Evolutionary conservation across 2,888 invertebrate species (phyloP).

Genomic region (Callinectes sapidus): DNA sequence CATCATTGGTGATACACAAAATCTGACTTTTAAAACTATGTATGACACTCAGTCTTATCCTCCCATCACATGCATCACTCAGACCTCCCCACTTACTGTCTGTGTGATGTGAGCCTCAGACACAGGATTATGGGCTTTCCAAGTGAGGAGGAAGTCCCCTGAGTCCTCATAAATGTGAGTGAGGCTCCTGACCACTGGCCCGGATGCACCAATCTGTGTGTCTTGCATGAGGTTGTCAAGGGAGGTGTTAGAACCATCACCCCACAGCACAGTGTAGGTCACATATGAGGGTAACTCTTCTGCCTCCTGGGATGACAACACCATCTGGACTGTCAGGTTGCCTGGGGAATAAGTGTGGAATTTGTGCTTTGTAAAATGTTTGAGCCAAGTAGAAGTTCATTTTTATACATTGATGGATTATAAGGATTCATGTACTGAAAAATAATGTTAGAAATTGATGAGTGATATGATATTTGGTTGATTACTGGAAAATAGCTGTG

Average conservation of each 20-base stretch:
- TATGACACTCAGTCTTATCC: not conserved
- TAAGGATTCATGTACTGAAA: too few relatives aligned
- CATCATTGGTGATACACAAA: too few relatives aligned
- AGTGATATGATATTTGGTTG: not conserved
- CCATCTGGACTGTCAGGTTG: slow-evolving; percentile 15
- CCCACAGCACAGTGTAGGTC: slow-evolving; percentile 1
- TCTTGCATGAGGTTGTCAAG: not conserved
- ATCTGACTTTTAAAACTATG: not conserved
- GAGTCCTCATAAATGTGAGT: not conserved
- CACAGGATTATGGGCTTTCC: slow-evolving; percentile 2
- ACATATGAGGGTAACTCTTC: slow-evolving; percentile 13
- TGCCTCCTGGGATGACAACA: not conserved
- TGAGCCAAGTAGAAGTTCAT: not conserved
- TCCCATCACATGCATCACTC: not conserved
- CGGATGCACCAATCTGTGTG: not conserved
- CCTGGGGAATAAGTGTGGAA: not conserved
- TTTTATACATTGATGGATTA: not conserved
- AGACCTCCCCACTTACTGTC: not conserved
- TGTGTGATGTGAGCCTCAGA: not conserved
- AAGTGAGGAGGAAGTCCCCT: not conserved
- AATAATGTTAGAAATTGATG: too few relatives aligned
- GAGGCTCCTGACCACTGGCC: slow-evolving; percentile 7
- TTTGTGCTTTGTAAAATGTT: not conserved
- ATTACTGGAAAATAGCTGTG: not conserved
- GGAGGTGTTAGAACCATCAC: slow-evolving; percentile 3